Evolutionary conservation across 2,888 invertebrate genomes (phyloP).

Genomic region (Phyto melanocephala): DNA sequence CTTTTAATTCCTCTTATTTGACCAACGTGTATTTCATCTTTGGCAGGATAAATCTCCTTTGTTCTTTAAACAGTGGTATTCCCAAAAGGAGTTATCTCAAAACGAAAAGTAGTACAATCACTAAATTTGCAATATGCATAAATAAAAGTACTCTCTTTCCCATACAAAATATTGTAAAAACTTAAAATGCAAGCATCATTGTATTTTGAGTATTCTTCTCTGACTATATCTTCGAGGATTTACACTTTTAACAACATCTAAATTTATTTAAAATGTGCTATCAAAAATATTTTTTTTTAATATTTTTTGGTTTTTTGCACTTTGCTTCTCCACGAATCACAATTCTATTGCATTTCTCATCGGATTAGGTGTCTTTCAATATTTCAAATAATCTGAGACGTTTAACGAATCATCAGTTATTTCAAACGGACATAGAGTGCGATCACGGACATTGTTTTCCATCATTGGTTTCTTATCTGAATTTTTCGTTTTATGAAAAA

Average conservation of each 20-base stretch:
- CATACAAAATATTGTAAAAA: background rate
- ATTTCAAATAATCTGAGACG: background rate
- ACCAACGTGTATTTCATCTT: background rate
- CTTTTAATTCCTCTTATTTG: slow-evolving; percentile 1
- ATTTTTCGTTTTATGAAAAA: too few species aligned
- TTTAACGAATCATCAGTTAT: background rate
- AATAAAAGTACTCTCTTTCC: background rate
- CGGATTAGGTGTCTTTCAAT: background rate
- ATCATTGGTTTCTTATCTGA: too few species aligned
- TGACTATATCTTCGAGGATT: background rate
- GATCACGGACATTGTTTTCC: background rate
- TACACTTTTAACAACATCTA: background rate
- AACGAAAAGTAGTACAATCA: background rate
- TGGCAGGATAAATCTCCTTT: background rate
- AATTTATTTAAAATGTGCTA: background rate
- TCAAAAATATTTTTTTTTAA: background rate
- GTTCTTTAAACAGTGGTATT: slow-evolving; percentile 8
- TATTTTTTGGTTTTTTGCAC: background rate
- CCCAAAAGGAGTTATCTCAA: background rate
- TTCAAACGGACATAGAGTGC: slow-evolving; percentile 3
- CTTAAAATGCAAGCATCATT: slow-evolving; percentile 6
- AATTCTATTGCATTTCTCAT: background rate
- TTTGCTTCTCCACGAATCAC: background rate
- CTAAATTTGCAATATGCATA: slow-evolving; percentile 11
- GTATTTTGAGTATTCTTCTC: slow-evolving; percentile 5